Conservation (phyloP, 2,888 invertebrate species). For the Escarpia spicata region DNA sequence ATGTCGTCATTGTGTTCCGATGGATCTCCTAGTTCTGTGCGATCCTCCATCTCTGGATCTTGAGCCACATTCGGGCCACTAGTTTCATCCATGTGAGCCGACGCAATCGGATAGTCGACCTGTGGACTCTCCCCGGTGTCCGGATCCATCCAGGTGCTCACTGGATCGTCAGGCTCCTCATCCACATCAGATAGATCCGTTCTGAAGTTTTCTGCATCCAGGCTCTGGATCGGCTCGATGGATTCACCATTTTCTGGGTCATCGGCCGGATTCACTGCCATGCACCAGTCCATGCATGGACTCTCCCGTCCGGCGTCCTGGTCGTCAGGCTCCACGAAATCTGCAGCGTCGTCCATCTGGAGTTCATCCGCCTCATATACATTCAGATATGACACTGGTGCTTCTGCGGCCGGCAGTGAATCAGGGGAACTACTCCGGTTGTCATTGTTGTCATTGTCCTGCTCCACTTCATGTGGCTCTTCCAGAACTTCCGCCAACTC, state of each 20-base stretch:
- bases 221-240: background rate
- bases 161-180: background rate
- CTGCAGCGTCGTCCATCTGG: background rate
- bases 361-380: background rate
- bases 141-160: background rate
- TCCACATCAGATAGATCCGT: background rate
- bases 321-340: background rate
- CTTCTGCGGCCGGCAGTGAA: background rate
- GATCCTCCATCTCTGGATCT: background rate
- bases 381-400: background rate
- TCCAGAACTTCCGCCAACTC: too few relatives aligned
- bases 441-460: background rate
- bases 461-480: background rate
- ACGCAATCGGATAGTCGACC: background rate
- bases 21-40: background rate
- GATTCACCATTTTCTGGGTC: background rate
- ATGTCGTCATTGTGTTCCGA: background rate
- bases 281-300: background rate
- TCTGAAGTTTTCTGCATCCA: background rate
- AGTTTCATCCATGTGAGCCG: background rate
- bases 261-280: background rate
- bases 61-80: background rate
- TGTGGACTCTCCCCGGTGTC: slow-evolving; percentile 2
- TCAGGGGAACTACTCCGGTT: background rate
- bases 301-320: background rate